These are phyloP conservation scores for Andrena chrysosceles DNA, from an alignment of 2,888 invertebrate species.

Conservation along the genomic window DNA sequence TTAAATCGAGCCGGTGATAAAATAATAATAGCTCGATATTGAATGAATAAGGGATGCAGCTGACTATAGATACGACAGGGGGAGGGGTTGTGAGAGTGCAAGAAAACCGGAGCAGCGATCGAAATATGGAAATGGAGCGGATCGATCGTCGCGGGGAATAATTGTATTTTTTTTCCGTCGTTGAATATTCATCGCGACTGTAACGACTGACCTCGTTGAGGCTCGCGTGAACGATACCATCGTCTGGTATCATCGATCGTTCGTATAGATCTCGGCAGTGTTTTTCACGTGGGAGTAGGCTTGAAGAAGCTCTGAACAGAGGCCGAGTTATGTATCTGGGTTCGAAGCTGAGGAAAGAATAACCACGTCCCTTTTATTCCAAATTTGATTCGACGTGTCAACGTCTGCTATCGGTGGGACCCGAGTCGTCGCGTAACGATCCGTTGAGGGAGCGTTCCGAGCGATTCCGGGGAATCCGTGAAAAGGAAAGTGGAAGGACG, in stretches of 20 bases:
- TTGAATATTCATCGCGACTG: slow-evolving; percentile 47
- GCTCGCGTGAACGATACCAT: slow-evolving; percentile 39
- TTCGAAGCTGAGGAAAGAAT: no score
- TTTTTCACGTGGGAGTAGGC: no score
- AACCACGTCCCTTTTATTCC: slow-evolving; percentile 1
- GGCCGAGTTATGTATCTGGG: no score
- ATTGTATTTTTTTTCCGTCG: slow-evolving; percentile 26
- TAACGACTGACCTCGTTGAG: slow-evolving; percentile 43
- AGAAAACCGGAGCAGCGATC: slow-evolving; percentile 25
- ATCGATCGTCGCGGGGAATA: slow-evolving; percentile 36
- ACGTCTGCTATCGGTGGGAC: background rate
- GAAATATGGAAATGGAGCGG: slow-evolving; percentile 51
- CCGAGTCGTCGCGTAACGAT: slow-evolving; percentile 13
- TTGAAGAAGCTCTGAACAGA: no score
- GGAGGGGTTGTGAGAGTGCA: background rate
- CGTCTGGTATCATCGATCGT: slow-evolving; percentile 41
- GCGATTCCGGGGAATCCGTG: slow-evolving; percentile 30
- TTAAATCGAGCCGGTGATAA: slow-evolving; percentile 53
- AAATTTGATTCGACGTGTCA: background rate
- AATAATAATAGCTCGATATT: slow-evolving; percentile 48
- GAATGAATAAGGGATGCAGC: slow-evolving; percentile 42
- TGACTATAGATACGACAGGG: background rate
- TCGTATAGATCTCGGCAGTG: slow-evolving; percentile 39
- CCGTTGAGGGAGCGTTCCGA: background rate
- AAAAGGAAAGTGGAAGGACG: slow-evolving; percentile 23